phyloP scores from a whole-genome alignment of 2,113 vertebrate genomes.

The Lipophrys pholis region DNA sequence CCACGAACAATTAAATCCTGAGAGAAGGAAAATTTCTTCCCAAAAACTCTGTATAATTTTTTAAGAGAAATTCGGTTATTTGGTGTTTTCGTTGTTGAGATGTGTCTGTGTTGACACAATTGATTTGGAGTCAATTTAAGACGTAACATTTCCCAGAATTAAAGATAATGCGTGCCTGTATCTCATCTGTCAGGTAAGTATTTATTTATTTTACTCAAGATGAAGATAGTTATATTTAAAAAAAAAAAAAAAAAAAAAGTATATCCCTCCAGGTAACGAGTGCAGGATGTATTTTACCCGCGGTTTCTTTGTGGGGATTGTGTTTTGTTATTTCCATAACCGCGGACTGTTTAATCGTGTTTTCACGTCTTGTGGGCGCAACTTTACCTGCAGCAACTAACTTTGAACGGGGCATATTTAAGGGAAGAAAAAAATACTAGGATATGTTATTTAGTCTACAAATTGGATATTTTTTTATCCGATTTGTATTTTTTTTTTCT shows the following conservation, averaged over 20 bases:
- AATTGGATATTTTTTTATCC: too few species aligned
- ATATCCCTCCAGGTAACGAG: too few species aligned
- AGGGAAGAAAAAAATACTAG: background rate
- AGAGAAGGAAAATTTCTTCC: background rate
- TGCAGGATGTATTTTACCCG: too few species aligned
- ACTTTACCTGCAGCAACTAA: too few species aligned
- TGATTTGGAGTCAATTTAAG: background rate
- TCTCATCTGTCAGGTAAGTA: constrained; percentile 67
- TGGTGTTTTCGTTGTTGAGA: background rate
- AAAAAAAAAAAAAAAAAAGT: too few species aligned
- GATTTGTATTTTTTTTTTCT: background rate
- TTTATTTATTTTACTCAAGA: constrained; percentile 47
- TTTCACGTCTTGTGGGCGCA: background rate
- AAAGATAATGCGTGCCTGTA: constrained; percentile 31
- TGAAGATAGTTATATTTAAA: too few species aligned
- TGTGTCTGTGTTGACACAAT: background rate
- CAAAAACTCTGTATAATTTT: constrained; percentile 2
- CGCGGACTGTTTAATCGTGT: too few species aligned
- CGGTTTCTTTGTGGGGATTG: too few species aligned
- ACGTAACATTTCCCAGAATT: background rate
- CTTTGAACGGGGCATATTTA: background rate
- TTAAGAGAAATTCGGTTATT: constrained; percentile 5
- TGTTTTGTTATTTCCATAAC: too few species aligned
- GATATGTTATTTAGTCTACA: too few species aligned
- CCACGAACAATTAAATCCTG: background rate